Evolutionary conservation across 1,140 invertebrate genomes (phyloP), one percentile per base, ranked within the genome.

Genomic region (Neodiprion lecontei): DNA sequence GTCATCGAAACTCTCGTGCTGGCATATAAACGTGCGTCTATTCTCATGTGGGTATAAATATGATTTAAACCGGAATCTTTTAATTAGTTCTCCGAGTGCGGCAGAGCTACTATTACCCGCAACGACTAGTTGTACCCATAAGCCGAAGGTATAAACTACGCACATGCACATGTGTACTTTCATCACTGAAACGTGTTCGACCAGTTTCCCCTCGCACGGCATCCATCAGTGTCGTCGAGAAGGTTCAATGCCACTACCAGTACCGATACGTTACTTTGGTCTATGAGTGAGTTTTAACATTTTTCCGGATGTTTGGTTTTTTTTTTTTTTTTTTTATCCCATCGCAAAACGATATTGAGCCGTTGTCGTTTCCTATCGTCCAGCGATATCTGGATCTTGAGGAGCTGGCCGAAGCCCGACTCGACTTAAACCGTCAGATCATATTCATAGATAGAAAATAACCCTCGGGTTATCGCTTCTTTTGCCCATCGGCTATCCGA

Each of bases 201-300:
- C 53, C 53, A 61, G 53, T 61, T 61, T 17, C 53, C 53, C 53
- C 53, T 61, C 53, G 53, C 53, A 61, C 53, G 53, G 53, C 53
- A 61, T 61, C 53, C 53, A 61, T 61, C 53, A 61, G 53, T 61
- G 53, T 61, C 53, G 53, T 61, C 53, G 53, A 17, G 11, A 9
- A 61, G 53, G 53, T 61, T 61, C 53, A 61, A 61, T 61, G 53
- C 53, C 53, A 61, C 53, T 12, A 17, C n/a, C n/a, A 61, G n/a
- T 40, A 12, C 53, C 53, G 53, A 61, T 61, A 61, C 53, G 28
- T 40, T 40, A 40, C 28, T 40, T 40, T 40, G 5, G 28, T 40
- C 28, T 40, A 40, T 0, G 5, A 5, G 5, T 40, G 28, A 5
- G 28, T 40, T 40, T 40, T 40, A 40, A 40, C 28, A 40, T 40